Evolutionary conservation across 2,113 vertebrate species (phyloP), one percentile per base, ranked within the genome.

Genomic region (Vulpes vulpes): DNA sequence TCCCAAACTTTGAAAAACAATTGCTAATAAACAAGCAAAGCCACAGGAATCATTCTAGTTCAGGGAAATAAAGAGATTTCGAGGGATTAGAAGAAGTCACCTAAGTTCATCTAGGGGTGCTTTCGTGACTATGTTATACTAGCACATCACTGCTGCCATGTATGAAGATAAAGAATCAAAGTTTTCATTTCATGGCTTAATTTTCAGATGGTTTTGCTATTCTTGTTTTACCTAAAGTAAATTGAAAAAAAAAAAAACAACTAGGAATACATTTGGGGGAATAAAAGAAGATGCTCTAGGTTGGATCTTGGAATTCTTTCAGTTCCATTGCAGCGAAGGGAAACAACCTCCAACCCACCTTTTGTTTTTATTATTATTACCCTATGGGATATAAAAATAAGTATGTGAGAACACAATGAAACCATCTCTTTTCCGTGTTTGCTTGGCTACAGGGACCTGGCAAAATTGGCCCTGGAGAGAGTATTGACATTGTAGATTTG

Each of bases 11-110:
- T 16, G 1, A 30, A 97, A 95, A 97, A 96, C 82, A 93, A 82
- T 92, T 97, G 92, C 97, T 98, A 97, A 97, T 79, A 96, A 98
- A 97, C 97, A 98, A 98, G 98, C 93, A 98, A 98, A 98, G 78
- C 98, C 97, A 97, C 96, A 98, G 97, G 96, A 98, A 98, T 98
- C 85, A 92, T 71, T 97, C 91, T 87, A 96, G 35, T 96, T 95
- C 87, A 79, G 55, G 64, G 96, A 16, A 88, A 92, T 98, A 98
- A 98, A 98, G 97, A 98, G 95, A 91, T 96, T 97, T 71, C 0
- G 0, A 60, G 90, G 25, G 76, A 97, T 92, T 96, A 97, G 96
- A 98, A 98, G 76, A 91, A 93, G 59, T 88, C 76, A 65, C 92
- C 32, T 20, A 89, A 97, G 98, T 97, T 98, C 95, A 95, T 65